Conservation (phyloP, 1,140 invertebrate genomes). For the Halictus rubicundus region DNA sequence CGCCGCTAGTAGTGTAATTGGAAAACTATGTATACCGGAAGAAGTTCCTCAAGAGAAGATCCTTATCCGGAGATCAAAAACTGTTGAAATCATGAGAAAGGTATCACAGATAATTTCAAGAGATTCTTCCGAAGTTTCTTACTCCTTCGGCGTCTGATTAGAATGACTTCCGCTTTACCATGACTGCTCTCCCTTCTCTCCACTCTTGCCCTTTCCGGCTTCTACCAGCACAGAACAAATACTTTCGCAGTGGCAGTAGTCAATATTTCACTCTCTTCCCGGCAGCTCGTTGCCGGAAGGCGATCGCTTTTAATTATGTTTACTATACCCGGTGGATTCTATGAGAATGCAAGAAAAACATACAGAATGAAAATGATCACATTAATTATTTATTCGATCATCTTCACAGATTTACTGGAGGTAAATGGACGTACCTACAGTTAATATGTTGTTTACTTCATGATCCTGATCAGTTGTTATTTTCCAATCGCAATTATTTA, state of each 20-base stretch:
- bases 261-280: constrained; percentile 19
- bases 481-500: background rate
- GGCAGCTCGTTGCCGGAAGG: constrained; percentile 26
- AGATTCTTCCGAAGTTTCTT: background rate
- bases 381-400: constrained; percentile 25
- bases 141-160: background rate
- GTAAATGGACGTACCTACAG: no score
- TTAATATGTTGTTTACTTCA: background rate
- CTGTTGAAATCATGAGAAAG: background rate
- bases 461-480: background rate
- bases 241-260: constrained; percentile 7
- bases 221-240: constrained; percentile 12
- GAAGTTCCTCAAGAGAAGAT: background rate
- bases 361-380: background rate
- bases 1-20: background rate
- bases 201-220: no score
- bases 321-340: background rate
- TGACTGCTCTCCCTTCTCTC: background rate
- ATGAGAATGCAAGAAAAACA: background rate
- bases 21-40: background rate
- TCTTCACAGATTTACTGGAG: background rate
- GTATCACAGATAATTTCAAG: background rate
- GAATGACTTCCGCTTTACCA: background rate
- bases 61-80: background rate
- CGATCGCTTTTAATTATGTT: constrained; percentile 40